Evolutionary conservation across 2,888 invertebrate genomes (phyloP).

Genomic region (Diaprepes abbreviatus): DNA sequence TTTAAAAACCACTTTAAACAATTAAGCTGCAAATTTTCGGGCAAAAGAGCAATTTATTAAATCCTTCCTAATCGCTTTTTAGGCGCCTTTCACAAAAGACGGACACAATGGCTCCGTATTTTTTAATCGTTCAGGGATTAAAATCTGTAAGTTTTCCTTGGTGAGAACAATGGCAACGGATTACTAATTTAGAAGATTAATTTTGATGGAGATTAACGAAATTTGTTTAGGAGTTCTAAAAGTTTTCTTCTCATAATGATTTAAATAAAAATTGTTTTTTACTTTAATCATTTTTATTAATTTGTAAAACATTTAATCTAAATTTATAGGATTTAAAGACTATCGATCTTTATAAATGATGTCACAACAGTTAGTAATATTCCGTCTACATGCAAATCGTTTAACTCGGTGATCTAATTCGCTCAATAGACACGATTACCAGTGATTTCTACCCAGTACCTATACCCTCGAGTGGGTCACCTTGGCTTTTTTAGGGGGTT

Average conservation of each 20-base stretch:
- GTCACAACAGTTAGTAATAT: too few relatives aligned
- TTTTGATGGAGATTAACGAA: slow-evolving; percentile 10
- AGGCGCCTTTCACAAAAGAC: slow-evolving; percentile 26
- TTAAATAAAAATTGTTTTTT: too few relatives aligned
- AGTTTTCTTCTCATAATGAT: not conserved
- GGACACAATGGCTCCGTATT: slow-evolving; percentile 27
- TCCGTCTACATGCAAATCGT: too few relatives aligned
- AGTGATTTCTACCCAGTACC: too few relatives aligned
- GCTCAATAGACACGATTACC: too few relatives aligned
- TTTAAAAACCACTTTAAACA: slow-evolving; percentile 17
- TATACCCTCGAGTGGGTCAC: too few relatives aligned
- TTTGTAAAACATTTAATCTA: too few relatives aligned
- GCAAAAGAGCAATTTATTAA: slow-evolving; percentile 31
- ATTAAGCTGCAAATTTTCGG: slow-evolving; percentile 17
- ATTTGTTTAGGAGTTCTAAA: slow-evolving; percentile 2
- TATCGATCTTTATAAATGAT: too few relatives aligned
- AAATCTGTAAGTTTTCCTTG: slow-evolving; percentile 36
- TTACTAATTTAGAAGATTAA: slow-evolving; percentile 24
- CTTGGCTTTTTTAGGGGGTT: too few relatives aligned
- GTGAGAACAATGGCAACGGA: slow-evolving; percentile 16
- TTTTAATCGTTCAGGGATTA: slow-evolving; percentile 36
- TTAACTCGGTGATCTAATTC: too few relatives aligned
- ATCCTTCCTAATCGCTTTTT: slow-evolving; percentile 40
- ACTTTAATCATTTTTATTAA: too few relatives aligned
- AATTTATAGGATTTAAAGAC: too few relatives aligned